Percentiles rank a stretch among this genome's conserved stretches.
phyloP scores from a whole-genome alignment of 1,140 invertebrate genomes.

The Andrena cerasifolii region DNA sequence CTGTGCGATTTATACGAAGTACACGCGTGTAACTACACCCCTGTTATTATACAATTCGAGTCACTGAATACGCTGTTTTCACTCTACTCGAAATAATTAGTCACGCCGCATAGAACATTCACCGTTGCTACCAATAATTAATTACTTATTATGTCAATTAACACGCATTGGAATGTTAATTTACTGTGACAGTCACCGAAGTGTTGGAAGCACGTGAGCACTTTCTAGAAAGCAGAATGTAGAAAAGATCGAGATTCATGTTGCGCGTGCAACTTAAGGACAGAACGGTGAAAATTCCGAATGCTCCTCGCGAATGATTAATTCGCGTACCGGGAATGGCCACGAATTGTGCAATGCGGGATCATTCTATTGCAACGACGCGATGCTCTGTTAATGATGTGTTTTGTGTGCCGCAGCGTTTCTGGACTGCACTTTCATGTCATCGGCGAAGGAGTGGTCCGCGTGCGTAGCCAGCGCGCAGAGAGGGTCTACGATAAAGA shows the following conservation, averaged over 20 bases:
- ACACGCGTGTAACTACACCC: neutral
- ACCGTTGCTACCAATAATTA: neutral
- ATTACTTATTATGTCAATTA: neutral
- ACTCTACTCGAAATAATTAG: neutral
- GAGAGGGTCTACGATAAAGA: constrained; percentile 94
- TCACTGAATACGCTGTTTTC: neutral
- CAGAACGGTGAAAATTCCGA: no score
- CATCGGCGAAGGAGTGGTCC: constrained; percentile 95
- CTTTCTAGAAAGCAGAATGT: no score
- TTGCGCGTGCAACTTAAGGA: no score
- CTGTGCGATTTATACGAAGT: neutral
- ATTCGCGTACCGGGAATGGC: neutral
- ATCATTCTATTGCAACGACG: neutral
- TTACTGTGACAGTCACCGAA: neutral
- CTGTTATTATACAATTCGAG: neutral
- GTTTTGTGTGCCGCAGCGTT: constrained; percentile 72
- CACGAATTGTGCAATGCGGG: neutral
- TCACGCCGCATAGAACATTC: neutral
- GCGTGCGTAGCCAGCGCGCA: constrained; percentile 89
- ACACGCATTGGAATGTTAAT: neutral
- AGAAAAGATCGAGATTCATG: no score
- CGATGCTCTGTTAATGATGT: constrained; percentile 11
- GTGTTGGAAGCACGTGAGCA: neutral
- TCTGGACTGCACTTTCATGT: constrained; percentile 96
- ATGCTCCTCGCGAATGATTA: no score